Evolutionary conservation across 2,797 vertebrate genomes (phyloP).

Genomic region (Squalus acanthias): DNA sequence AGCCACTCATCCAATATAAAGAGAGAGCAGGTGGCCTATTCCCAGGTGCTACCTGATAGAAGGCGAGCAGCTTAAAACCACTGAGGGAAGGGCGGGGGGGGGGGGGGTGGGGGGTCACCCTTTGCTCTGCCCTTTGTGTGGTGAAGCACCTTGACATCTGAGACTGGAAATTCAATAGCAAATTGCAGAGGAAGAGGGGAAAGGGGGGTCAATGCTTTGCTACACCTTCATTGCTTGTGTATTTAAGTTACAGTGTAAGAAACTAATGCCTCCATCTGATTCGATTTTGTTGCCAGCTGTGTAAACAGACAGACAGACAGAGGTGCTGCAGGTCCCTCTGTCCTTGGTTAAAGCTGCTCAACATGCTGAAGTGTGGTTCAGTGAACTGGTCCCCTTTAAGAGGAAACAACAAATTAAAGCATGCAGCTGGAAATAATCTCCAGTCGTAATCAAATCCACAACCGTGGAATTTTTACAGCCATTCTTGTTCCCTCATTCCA

Average conservation of each 20-base stretch:
- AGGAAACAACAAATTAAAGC: constrained; percentile 29
- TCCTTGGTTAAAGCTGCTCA: background rate
- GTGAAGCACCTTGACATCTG: background rate
- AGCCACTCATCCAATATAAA: background rate
- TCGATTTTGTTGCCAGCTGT: background rate
- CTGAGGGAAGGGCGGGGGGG: too few species aligned
- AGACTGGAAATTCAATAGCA: background rate
- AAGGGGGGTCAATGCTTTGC: background rate
- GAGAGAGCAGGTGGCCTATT: background rate
- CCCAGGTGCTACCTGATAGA: background rate
- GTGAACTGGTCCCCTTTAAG: constrained; percentile 28
- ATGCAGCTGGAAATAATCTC: constrained; percentile 33
- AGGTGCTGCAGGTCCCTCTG: background rate
- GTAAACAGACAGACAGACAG: background rate
- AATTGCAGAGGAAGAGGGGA: background rate
- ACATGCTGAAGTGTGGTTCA: background rate
- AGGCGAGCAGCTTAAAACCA: background rate
- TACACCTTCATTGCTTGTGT: background rate
- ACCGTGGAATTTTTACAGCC: constrained; percentile 27
- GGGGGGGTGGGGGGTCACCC: background rate
- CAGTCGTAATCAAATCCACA: constrained; percentile 32
- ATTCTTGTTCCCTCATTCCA: constrained; percentile 30
- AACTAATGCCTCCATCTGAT: background rate
- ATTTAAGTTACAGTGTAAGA: background rate
- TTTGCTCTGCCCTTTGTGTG: background rate